Base-by-base conservation (phyloP, 1,140 invertebrate genomes). In the Charaxes varanes region DNA sequence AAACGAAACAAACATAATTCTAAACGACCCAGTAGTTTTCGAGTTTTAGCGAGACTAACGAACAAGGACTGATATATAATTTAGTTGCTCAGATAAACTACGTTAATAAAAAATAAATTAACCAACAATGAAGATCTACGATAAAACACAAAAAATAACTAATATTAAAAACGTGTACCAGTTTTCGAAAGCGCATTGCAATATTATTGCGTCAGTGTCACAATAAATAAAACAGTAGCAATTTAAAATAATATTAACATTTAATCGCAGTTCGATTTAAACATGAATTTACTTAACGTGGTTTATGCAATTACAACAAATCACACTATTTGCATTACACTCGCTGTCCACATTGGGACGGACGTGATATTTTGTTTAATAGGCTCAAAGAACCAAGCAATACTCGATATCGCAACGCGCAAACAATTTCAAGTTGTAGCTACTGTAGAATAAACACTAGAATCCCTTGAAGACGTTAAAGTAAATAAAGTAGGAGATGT, bases 301-400 rank as follows among this genome's bases (percentile, higher is more conserved):
- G 24, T 21, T 34, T 38, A 38, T 34, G 30, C 26, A 50, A 50
- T 50, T 50, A 50, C 18, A 26, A 15, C 41, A 50, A 50, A 40
- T 46, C 43, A 40, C 37, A 40, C 35, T 50, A 38, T 50, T 50
- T 50, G 35, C 18, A 32, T 40, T 43, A 34, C 35, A 41, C 45
- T 62, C 53, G 59, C 52, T 50, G 34, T 52, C 49, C 51, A 50
- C 42, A 46, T 55, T 51, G 45, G 43, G 23, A 36, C 36, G 19
- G 43, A 62, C 45, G 52, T 63, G 56, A 60, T 65, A 62, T 60
- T 54, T 55, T 52, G 50, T 55, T 60, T 58, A 62, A 54, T 54
- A 32, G 35, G 49, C 52, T 57, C 53, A 33, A 52, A 51, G 30
- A 30, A 32, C 12, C 15, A 18, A 32, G 6, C 11, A 19, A 41